Base-by-base conservation (phyloP, 2,113 vertebrate species). In the Polyodon spathula region DNA sequence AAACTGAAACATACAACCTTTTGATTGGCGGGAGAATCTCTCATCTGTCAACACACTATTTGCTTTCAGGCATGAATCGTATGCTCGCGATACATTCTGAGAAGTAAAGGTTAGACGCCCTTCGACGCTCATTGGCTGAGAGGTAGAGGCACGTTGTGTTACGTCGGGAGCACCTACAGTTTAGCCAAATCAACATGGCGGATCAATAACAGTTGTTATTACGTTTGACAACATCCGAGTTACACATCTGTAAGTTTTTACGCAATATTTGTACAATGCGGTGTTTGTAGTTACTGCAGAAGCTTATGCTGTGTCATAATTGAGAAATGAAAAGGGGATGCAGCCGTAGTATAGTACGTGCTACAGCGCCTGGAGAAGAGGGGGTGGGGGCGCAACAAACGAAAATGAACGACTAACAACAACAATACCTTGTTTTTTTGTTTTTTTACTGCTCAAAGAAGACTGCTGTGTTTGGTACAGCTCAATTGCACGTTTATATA, bases 101-200 rank as follows among this genome's bases (percentile, higher is more conserved):
- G 48, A 50, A 50, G 48, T n/a, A n/a, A 14, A 10, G 14, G 5
- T 50, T 2, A 3, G 27, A 27, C 8, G 44, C 44, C 14, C 44
- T 55, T 37, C 27, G 17, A 17, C 8, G 17, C n/a, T 55, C 17
- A 55, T 55, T 55, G 53, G 53, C 8, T 27, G 6, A 17, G n/a
- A 9, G 8, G 27, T 6, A 55, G 17, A 11, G 8, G 56, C 54
- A 70, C 69, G 67, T 67, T 57, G 63, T 46, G 58, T 61, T 67
- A 66, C 65, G 63, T 62, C 65, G 66, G 62, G 8, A 41, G 66
- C 61, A 56, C 57, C 42, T 64, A 43, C 61, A 66, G 56, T 71
- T 62, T 66, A 68, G 69, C 61, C 62, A 55, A 60, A 61, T 60
- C 72, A 78, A 74, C 69, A 85, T 85, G 82, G 69, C 73, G 80